Conservation (phyloP, 2,113 vertebrate genomes). For the Oncorhynchus gorbuscha region DNA sequence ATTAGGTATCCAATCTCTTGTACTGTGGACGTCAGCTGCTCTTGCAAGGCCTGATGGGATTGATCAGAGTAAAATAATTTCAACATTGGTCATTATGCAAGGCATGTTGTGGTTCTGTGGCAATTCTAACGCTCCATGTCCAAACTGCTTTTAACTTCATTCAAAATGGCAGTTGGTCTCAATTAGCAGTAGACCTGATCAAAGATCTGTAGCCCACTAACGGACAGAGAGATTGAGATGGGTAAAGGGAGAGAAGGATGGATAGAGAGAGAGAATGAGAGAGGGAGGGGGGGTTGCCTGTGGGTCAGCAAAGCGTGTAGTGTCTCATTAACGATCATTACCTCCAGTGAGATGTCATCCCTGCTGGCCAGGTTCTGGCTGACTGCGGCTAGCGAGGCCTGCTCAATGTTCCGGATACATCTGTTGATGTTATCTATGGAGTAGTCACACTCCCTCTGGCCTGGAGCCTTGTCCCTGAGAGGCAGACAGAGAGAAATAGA, state of each 20-base stretch:
- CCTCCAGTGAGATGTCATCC: conserved; percentile 97
- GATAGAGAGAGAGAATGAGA: not conserved
- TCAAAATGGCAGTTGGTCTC: not conserved
- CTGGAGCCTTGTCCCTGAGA: conserved; percentile 93
- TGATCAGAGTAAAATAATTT: not conserved
- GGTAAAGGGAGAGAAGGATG: not conserved
- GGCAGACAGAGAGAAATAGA: conserved; percentile 19
- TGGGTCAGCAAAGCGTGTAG: not conserved
- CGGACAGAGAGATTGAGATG: not conserved
- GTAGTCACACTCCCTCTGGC: conserved; percentile 93
- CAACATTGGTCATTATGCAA: not conserved
- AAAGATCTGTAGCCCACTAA: not conserved
- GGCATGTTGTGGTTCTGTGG: not conserved
- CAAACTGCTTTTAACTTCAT: not conserved
- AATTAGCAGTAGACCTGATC: not conserved
- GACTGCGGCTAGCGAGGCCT: conserved; percentile 90
- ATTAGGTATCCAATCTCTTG: conserved; percentile 97
- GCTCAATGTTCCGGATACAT: conserved; percentile 95
- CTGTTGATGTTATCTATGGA: conserved; percentile 97
- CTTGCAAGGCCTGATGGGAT: conserved; percentile 85
- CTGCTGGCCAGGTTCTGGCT: conserved; percentile 91
- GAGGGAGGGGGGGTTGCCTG: not conserved
- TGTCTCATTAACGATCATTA: conserved; percentile 53
- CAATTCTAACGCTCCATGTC: not conserved
- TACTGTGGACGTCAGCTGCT: conserved; percentile 94